Evolutionary conservation across 2,888 invertebrate species (phyloP), one percentile per base, ranked within the genome.

Genomic region (Temnothorax ravouxi): DNA sequence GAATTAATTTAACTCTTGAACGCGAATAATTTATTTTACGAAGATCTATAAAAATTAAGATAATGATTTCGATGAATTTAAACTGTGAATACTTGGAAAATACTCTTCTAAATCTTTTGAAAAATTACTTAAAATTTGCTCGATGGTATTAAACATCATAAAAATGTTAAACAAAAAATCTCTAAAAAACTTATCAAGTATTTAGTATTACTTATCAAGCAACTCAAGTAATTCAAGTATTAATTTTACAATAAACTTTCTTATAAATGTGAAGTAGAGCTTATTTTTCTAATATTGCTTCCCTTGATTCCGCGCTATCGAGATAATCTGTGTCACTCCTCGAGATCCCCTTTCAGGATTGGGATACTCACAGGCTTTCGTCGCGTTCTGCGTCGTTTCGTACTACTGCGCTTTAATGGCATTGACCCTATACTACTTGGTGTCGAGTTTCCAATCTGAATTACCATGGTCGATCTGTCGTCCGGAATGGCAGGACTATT

Each of bases 361-460:
- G 47, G 96, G 96, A 18, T 95, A 95, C 83, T 95, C 95, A 3
- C 95, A 96, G 84, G 93, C 95, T 4, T 91, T 95, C 15, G 94
- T 95, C 2, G 94, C 94, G 11, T 93, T 94, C 21, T 94, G 94
- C 76, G 95, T 95, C 2, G 93, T 95, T 15, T 95, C 95, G 41
- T 96, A 95, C 87, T 96, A 96, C 89, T 95, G 95, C 81, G 93
- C 94, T 6, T 86, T 96, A 50, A 95, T 96, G 95, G 95, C 95
- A 6, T 84, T 95, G 74, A 95, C 95, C 2, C 86, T 95, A 3
- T 95, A 93, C 88, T 96, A 96, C 90, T 94, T 96, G 77, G 92
- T 93, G 61, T 93, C 93, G 38, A 95, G 95, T 56, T 95, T 96
- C 87, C 92, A 93, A 34, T 87, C 93, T 0, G 93, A 92, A 50